phyloP scores from a whole-genome alignment of 2,888 invertebrate species.

The Nasonovia ribisnigri region DNA sequence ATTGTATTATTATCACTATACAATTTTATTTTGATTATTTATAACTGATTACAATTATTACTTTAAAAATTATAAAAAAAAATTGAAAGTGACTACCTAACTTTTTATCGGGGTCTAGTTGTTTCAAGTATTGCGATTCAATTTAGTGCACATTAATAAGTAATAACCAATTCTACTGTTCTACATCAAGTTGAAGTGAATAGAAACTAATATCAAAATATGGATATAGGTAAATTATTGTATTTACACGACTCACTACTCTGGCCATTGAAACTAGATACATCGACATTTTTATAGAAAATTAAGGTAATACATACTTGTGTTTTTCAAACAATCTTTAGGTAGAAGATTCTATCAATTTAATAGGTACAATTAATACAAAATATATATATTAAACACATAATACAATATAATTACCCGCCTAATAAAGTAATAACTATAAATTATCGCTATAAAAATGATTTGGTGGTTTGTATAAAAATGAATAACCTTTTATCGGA shows the following conservation, averaged over 20 bases:
- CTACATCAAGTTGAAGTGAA: not conserved
- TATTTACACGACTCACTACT: not conserved
- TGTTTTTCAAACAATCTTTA: too few species aligned
- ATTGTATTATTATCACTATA: not conserved
- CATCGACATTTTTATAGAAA: too few species aligned
- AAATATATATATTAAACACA: too few species aligned
- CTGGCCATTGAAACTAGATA: too few species aligned
- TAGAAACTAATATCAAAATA: not conserved
- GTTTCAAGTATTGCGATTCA: not conserved
- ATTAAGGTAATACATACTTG: too few species aligned
- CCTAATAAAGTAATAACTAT: too few species aligned
- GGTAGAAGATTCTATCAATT: too few species aligned
- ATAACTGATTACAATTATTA: not conserved
- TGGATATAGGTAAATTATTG: not conserved
- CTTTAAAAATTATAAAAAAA: not conserved
- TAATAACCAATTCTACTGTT: not conserved
- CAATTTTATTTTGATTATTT: not conserved
- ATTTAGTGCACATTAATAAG: not conserved
- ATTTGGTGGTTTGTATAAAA: too few species aligned
- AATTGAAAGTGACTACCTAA: not conserved
- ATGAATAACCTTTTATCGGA: not conserved
- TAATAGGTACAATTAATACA: too few species aligned
- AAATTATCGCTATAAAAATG: too few species aligned
- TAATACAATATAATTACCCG: too few species aligned
- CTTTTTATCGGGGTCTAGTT: not conserved